Conservation (phyloP, 2,113 vertebrate species). For the Parus major region DNA sequence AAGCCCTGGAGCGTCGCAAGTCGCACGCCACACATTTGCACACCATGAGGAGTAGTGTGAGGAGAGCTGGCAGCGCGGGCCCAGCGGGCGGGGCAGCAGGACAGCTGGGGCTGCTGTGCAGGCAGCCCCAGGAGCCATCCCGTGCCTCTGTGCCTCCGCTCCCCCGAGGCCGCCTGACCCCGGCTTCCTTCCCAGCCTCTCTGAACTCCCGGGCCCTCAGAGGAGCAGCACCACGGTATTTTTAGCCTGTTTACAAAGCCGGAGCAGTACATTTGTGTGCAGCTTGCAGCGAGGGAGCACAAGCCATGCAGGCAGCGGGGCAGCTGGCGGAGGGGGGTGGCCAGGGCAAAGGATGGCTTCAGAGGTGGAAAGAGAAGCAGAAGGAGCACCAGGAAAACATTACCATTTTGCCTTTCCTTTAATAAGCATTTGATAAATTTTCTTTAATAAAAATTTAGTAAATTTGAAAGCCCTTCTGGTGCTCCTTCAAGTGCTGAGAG, state of each 20-base stretch:
- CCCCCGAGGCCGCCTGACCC: background rate
- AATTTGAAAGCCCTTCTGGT: background rate
- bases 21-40: accelerated
- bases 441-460: background rate
- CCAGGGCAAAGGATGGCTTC: background rate
- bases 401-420: background rate
- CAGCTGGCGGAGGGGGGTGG: background rate
- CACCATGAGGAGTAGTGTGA: background rate
- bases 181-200: constrained; percentile 22
- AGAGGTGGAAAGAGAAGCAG: background rate
- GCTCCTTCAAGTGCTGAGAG: background rate
- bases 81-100: accelerated
- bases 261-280: background rate
- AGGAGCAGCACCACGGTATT: background rate
- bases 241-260: constrained; percentile 59
- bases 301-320: background rate
- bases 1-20: background rate
- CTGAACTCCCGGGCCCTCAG: background rate
- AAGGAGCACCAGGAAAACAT: background rate
- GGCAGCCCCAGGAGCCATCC: background rate
- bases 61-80: accelerated
- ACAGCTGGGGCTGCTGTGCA: accelerated
- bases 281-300: background rate
- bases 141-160: background rate
- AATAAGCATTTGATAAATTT: background rate